These are phyloP conservation scores for Loxodonta africana DNA, from an alignment of 2,113 vertebrate species.

Conservation along the genomic window DNA sequence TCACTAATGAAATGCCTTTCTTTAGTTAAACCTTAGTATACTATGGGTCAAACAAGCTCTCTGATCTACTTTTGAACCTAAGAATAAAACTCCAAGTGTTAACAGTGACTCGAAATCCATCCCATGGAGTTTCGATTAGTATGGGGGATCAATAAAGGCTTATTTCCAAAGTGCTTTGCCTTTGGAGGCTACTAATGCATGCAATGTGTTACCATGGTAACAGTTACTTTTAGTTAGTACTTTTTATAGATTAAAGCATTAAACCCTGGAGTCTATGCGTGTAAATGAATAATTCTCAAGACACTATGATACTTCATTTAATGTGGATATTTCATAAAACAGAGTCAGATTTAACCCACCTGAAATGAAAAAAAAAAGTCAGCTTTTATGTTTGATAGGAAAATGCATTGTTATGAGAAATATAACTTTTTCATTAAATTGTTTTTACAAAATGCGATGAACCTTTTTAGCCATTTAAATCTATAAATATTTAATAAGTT, in stretches of 20 bases:
- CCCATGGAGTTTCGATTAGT: not conserved
- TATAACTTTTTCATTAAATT: not conserved
- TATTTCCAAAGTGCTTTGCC: conserved; percentile 53
- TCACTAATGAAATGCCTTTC: not conserved
- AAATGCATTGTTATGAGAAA: not conserved
- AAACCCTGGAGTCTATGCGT: conserved; percentile 74
- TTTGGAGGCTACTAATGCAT: conserved; percentile 28
- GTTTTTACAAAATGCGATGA: not conserved
- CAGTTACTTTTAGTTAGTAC: conserved; percentile 80
- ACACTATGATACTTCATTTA: conserved; percentile 52
- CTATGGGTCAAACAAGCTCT: not conserved
- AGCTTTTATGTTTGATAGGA: not conserved
- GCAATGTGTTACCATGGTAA: conserved; percentile 85
- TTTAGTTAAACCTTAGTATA: not conserved
- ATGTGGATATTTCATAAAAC: not conserved
- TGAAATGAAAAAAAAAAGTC: not conserved
- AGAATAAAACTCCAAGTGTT: not conserved
- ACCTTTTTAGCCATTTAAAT: not conserved
- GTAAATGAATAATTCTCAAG: conserved; percentile 79
- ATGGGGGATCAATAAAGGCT: conserved; percentile 36
- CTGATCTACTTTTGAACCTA: not conserved
- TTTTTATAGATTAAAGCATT: conserved; percentile 80
- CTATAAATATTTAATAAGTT: not conserved
- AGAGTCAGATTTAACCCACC: not conserved
- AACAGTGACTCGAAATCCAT: not conserved